These are phyloP conservation scores for Halictus quadricinctus DNA, from an alignment of 2,888 invertebrate species.

Conservation along the genomic window DNA sequence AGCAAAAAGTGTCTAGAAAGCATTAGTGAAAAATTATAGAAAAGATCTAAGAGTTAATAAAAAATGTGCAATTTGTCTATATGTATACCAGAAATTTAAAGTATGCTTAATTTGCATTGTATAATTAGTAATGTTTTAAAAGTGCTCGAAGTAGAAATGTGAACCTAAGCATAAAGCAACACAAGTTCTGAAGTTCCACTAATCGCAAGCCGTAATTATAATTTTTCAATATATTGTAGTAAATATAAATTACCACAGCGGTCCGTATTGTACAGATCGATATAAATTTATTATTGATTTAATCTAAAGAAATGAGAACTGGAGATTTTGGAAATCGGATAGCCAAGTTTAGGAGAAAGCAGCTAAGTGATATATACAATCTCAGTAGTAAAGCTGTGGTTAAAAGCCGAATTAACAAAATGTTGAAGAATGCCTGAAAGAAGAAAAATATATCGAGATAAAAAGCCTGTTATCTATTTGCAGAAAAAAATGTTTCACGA, in stretches of 20 bases:
- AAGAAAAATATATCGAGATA: conserved; percentile 31
- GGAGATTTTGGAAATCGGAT: background rate
- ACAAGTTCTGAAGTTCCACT: background rate
- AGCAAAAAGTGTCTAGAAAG: background rate
- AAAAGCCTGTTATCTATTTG: conserved; percentile 1
- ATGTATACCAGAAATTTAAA: background rate
- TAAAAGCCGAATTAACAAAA: conserved; percentile 43
- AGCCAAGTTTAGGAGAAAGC: background rate
- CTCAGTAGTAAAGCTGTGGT: conserved; percentile 25
- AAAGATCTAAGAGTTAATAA: background rate
- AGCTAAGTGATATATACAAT: conserved; percentile 36
- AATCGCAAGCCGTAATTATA: background rate
- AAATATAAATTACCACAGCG: background rate
- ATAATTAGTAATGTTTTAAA: background rate
- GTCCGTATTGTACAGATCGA: background rate
- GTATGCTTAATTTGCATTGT: background rate
- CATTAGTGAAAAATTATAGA: background rate
- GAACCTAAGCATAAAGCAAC: background rate
- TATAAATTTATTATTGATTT: background rate
- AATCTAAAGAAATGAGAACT: background rate
- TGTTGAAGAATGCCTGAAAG: conserved; percentile 32
- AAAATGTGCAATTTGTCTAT: background rate
- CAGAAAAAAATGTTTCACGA: background rate
- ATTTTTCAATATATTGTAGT: background rate
- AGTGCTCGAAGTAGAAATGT: background rate